Conservation (phyloP, 1,140 invertebrate species). For the Temnothorax nylanderi region DNA sequence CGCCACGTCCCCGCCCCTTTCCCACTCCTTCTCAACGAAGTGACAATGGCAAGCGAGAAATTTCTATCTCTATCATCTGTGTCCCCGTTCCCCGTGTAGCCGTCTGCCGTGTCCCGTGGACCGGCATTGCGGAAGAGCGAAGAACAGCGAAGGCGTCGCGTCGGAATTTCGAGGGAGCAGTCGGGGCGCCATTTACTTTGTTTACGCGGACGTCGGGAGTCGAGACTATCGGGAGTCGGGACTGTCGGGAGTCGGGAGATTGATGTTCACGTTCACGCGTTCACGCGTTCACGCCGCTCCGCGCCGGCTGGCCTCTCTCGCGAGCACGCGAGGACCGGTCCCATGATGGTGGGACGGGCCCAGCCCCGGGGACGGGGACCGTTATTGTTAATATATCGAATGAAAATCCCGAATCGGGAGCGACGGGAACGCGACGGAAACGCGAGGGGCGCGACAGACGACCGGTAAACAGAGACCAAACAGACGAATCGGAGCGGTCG, state of each 20-base stretch:
- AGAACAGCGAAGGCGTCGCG: neutral
- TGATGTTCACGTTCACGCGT: conserved; percentile 13
- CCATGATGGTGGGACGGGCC: neutral
- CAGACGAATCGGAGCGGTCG: neutral
- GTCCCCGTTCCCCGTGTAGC: too few relatives aligned
- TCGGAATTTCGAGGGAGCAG: neutral
- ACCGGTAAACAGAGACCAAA: neutral
- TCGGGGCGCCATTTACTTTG: conserved; percentile 76
- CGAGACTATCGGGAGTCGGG: too few relatives aligned
- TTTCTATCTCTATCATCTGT: neutral
- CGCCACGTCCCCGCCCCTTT: neutral
- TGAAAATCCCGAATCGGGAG: too few relatives aligned
- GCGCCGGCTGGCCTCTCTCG: neutral
- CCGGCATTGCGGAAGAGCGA: too few relatives aligned
- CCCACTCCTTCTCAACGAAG: neutral
- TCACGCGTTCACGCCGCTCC: neutral
- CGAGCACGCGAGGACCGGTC: conserved; percentile 2
- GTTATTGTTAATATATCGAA: neutral
- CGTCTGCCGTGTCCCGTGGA: neutral
- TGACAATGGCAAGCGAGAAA: neutral
- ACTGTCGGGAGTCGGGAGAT: neutral
- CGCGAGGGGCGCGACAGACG: too few relatives aligned
- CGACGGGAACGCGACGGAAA: too few relatives aligned
- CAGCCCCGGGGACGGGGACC: too few relatives aligned
- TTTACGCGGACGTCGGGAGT: conserved; percentile 62